Conservation (phyloP, 1,140 invertebrate genomes). For the Drosophila quadrilineata region DNA sequence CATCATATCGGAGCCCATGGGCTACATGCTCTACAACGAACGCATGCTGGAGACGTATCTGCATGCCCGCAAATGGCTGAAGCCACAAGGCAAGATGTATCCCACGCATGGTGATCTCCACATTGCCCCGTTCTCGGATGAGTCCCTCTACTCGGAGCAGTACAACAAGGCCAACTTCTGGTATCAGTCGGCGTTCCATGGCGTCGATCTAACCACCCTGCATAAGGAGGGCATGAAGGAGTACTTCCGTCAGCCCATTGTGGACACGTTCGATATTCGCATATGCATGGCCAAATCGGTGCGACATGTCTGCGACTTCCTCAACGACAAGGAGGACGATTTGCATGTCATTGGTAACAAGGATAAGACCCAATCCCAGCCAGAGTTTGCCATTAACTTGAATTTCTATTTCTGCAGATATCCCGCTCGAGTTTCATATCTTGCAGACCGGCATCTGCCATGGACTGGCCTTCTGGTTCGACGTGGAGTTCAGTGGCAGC, state of each 20-base stretch:
- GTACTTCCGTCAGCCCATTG: slow-evolving; percentile 99
- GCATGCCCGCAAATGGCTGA: slow-evolving; percentile 99
- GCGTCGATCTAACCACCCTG: slow-evolving; percentile 95
- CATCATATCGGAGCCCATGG: slow-evolving; percentile 99
- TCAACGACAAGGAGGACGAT: slow-evolving; percentile 95
- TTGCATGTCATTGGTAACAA: slow-evolving; percentile 95
- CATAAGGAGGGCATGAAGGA: slow-evolving; percentile 96
- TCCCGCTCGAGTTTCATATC: slow-evolving; percentile 96
- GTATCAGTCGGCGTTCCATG: slow-evolving; percentile 99
- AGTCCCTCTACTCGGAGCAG: slow-evolving; percentile 98
- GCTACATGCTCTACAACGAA: slow-evolving; percentile 99
- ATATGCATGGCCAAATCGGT: slow-evolving; percentile 98
- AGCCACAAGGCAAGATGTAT: slow-evolving; percentile 96
- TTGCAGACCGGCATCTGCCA: slow-evolving; percentile 97
- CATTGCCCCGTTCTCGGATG: slow-evolving; percentile 99
- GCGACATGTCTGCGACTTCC: slow-evolving; percentile 97
- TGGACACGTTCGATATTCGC: slow-evolving; percentile 99
- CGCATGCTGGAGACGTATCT: slow-evolving; percentile 99
- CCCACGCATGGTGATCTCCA: slow-evolving; percentile 97
- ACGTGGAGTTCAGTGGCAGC: slow-evolving; percentile 98
- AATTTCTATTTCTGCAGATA: slow-evolving; percentile 83
- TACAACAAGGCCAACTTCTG: slow-evolving; percentile 99
- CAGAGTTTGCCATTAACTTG: background rate
- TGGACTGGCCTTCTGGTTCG: slow-evolving; percentile 99
- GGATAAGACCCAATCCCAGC: slow-evolving; percentile 7